Percentiles rank a stretch among this genome's conserved stretches.
phyloP scores from a whole-genome alignment of 2,113 vertebrate genomes.

The Narcine bancroftii region DNA sequence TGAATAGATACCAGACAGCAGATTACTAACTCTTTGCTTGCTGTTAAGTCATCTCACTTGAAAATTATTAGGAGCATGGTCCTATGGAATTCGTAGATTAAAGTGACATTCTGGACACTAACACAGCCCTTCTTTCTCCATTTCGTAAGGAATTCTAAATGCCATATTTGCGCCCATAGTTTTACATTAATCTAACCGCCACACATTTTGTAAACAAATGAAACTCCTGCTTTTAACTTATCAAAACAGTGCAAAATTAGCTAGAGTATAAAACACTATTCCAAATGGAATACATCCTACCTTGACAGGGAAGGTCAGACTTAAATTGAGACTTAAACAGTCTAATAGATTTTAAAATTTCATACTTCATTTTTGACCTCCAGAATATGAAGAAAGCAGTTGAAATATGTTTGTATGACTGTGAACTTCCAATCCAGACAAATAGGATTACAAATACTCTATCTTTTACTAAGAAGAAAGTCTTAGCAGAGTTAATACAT shows the following conservation, averaged over 20 bases:
- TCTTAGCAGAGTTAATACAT: not conserved
- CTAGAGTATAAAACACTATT: not conserved
- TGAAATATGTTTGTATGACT: not conserved
- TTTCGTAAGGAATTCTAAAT: not conserved
- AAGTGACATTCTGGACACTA: not conserved
- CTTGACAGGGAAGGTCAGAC: not conserved
- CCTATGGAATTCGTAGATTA: not conserved
- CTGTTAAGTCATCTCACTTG: no score
- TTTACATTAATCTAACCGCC: not conserved
- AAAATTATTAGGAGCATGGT: not conserved
- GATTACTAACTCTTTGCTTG: not conserved
- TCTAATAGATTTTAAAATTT: not conserved
- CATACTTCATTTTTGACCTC: not conserved
- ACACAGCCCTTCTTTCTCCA: not conserved
- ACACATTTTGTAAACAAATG: not conserved
- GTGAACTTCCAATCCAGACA: not conserved
- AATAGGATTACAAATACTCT: not conserved
- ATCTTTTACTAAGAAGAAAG: not conserved
- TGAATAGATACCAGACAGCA: not conserved
- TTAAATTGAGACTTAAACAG: not conserved
- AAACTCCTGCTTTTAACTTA: not conserved
- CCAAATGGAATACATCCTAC: not conserved
- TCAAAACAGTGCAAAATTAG: not conserved
- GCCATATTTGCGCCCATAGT: not conserved
- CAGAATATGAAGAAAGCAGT: not conserved